These are phyloP conservation scores for Brachyopa scutellaris DNA, from an alignment of 2,888 invertebrate species.

Conservation along the genomic window DNA sequence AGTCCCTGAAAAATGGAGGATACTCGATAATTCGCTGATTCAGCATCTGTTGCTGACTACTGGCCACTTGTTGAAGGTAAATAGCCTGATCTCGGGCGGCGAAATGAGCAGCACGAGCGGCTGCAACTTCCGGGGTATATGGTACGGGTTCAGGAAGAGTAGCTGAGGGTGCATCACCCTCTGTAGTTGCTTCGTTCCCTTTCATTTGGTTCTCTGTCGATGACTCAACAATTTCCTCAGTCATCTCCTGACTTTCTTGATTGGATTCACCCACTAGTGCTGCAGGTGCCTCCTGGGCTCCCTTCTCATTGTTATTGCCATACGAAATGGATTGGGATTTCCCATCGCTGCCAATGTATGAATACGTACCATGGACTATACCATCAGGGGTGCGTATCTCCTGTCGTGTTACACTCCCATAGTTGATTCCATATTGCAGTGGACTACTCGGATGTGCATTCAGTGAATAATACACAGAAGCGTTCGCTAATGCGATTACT, in stretches of 20 bases:
- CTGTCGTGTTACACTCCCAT: constrained; percentile 50
- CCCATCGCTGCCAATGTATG: constrained; percentile 78
- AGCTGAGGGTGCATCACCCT: not conserved
- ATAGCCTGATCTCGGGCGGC: constrained; percentile 62
- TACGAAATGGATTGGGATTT: constrained; percentile 75
- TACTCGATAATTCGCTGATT: constrained; percentile 36
- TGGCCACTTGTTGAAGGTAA: constrained; percentile 32
- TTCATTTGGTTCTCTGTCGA: not conserved
- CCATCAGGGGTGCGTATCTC: constrained; percentile 73
- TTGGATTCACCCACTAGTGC: not conserved
- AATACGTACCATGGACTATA: constrained; percentile 77
- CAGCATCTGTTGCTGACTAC: constrained; percentile 29
- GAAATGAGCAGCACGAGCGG: constrained; percentile 69
- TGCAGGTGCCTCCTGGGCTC: not conserved
- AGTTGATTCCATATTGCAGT: constrained; percentile 33
- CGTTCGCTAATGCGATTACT: constrained; percentile 33
- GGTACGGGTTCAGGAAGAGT: constrained; percentile 45
- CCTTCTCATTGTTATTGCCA: constrained; percentile 72
- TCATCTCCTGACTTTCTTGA: constrained; percentile 13
- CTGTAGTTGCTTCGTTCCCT: not conserved
- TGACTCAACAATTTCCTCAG: not conserved
- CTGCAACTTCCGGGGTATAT: constrained; percentile 65
- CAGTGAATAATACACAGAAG: constrained; percentile 27
- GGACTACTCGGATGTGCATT: constrained; percentile 21
- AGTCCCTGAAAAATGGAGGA: constrained; percentile 44